Base-by-base conservation (phyloP, 1,140 invertebrate species). In the Chelonus insularis region DNA sequence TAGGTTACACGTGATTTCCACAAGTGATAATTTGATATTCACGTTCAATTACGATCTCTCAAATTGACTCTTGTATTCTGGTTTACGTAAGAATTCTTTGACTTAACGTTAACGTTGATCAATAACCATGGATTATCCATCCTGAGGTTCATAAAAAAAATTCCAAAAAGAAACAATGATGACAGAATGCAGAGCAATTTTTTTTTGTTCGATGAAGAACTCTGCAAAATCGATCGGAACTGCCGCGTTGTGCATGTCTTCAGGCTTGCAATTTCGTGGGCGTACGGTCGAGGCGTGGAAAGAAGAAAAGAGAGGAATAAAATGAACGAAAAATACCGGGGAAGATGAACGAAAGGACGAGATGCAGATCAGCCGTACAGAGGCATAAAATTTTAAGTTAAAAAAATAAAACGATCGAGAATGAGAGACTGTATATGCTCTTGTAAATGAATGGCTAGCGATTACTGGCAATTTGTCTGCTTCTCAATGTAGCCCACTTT, bases 381-480 rank as follows among this genome's bases (percentile, higher is more conserved):
- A 29, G 25, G 25, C 7, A 29, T 39, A 39, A 39, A 39, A 39
- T 39, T 39, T 39, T 3, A 39, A 14, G 11, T 11, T n/a, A 14
- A n/a, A 39, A n/a, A 9, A 14, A 9, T 14, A 11, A 39, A 47
- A 29, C 8, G 25, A 57, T 21, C 36, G 20, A 18, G 57, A 7
- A 50, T 50, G 47, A 11, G n/a, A 12, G 41, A 6, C 18, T 67
- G 68, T 72, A 68, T 71, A 65, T 71, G 66, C 66, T 73, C 68
- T 72, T 75, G 71, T 73, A 75, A 79, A 80, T 74, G 76, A 80
- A 80, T 79, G 72, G 68, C 62, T 66, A 65, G 69, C 74, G 68
- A 80, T 80, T 79, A 80, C 72, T 67, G 66, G 72, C 76, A 80
- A 80, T 80, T 79, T 80, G 66, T 63, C 68, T 66, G 58, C 59